These are phyloP conservation scores for Zapus hudsonius DNA, from an alignment of 2,113 vertebrate genomes.

Conservation along the genomic window DNA sequence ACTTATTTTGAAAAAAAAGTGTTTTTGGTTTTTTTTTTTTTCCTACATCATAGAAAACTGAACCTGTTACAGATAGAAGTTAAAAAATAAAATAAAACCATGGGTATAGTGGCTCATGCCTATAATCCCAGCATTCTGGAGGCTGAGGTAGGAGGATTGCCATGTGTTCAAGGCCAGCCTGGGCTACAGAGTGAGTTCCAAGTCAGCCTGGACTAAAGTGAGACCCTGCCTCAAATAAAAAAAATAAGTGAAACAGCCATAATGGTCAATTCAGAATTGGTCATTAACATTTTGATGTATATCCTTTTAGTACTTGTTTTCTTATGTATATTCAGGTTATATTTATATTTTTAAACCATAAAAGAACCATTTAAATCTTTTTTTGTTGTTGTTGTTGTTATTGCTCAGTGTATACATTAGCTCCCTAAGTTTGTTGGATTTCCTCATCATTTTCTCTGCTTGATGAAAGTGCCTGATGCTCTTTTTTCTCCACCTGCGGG, in stretches of 20 bases:
- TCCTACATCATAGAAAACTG: conserved; percentile 28
- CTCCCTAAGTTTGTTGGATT: background rate
- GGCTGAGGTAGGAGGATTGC: no score
- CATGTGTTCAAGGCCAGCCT: no score
- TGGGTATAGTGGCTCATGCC: no score
- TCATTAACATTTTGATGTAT: background rate
- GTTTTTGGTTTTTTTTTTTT: conserved; percentile 18
- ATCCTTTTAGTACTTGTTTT: background rate
- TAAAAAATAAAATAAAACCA: background rate
- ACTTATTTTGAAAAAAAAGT: background rate
- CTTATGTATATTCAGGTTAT: background rate
- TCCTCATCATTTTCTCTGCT: background rate
- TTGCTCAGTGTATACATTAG: background rate
- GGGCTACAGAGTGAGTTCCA: no score
- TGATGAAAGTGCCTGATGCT: background rate
- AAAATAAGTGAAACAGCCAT: conserved; percentile 11
- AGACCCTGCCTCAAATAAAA: background rate
- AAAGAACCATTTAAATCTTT: background rate
- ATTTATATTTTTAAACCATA: conserved; percentile 30
- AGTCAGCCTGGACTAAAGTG: no score
- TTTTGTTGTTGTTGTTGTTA: no score
- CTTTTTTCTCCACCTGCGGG: background rate
- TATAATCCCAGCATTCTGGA: no score
- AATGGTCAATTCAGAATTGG: conserved; percentile 13
- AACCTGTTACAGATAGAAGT: conserved; percentile 22